Conservation (phyloP, 2,113 vertebrate species). For the Strix uralensis region DNA sequence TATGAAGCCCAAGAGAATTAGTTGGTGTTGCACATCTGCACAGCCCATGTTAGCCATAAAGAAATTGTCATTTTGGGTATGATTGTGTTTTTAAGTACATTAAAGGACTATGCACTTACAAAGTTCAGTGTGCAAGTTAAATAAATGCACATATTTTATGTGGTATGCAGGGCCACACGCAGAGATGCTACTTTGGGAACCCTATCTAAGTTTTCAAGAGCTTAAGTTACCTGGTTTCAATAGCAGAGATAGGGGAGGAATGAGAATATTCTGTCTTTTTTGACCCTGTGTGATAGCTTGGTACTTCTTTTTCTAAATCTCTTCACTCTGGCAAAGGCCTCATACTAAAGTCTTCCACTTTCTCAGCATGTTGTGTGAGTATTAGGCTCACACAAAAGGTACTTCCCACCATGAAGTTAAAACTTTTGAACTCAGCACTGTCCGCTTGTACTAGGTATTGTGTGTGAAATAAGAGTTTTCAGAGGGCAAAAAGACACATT, state of each 20-base stretch:
- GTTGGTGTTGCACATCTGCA: neutral
- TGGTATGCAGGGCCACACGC: neutral
- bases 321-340: neutral
- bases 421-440: neutral
- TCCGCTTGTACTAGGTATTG: neutral
- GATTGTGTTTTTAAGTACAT: neutral
- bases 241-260: neutral
- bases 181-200: neutral
- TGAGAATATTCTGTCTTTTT: neutral
- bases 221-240: neutral
- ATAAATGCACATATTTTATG: neutral
- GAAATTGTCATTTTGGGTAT: neutral
- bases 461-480: neutral
- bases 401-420: neutral
- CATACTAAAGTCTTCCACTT: neutral
- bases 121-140: neutral
- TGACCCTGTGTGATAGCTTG: neutral
- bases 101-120: accelerated
- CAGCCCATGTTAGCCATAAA: neutral
- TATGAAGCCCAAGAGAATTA: neutral
- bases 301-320: neutral
- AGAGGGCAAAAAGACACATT: neutral
- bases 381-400: neutral
- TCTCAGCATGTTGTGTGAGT: neutral
- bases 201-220: neutral